Evolutionary conservation across 2,888 invertebrate genomes (phyloP), one percentile per base, ranked within the genome.

Genomic region (Athalia circularis): DNA sequence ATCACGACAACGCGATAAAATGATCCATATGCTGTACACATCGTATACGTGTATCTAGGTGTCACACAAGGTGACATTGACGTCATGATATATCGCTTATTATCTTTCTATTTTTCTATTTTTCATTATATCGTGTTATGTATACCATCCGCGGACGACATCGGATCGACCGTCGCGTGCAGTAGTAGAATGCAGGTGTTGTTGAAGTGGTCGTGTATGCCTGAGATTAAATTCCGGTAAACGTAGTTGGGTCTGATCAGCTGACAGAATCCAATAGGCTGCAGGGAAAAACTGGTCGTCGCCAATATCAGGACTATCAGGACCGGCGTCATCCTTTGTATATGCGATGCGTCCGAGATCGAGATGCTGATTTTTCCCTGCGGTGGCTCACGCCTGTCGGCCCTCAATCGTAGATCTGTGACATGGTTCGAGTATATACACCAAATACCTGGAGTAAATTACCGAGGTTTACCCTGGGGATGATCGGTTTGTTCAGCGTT

Each of bases 101-200:
- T 29, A 29, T 29, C n/a, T n/a, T n/a, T n/a, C n/a, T n/a, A n/a
- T 29, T 29, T 29, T 29, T 29, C 2, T 29, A 29, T 29, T 29
- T 29, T 29, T 29, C 29, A 29, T 29, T 29, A 29, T 29, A 79
- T 15, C 45, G 29, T 13, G 47, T 48, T 48, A 15, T 57, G 29
- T 82, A 82, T 82, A 89, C 90, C 87, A 79, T 86, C 82, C 8
- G 81, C 29, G 29, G 29, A 70, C 47, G 84, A 81, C 47, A 85
- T 81, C 1, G 86, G 85, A 80, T 85, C 77, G 0, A 79, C 65
- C 9, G 83, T 81, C 0, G 84, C 84, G 61, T 89, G 87, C 59
- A 90, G 80, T 0, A 90, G 81, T 77, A 90, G 86, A n/a, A 90
- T 85, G 75, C 90, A 90, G 5, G 89, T 89, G 57, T 87, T 90